Conservation (phyloP, 1,140 invertebrate species). For the Megathymus violae region DNA sequence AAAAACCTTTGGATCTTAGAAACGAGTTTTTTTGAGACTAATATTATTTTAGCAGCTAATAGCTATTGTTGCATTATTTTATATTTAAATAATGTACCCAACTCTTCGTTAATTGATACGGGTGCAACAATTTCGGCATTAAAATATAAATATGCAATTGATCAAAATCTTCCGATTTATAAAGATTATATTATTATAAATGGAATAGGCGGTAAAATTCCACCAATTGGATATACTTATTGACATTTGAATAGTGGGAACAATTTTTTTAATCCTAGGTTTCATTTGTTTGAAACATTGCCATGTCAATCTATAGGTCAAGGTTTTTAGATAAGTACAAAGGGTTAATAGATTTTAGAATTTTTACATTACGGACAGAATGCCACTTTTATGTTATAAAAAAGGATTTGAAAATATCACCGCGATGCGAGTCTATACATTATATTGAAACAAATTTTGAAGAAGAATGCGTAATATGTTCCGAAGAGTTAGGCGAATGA, state of each 20-base stretch:
- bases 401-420: background rate
- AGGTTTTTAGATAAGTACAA: conserved; percentile 2
- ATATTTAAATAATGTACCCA: background rate
- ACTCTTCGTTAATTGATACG: background rate
- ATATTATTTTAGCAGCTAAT: conserved; percentile 1
- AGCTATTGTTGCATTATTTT: background rate
- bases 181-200: background rate
- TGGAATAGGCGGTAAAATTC: conserved; percentile 8
- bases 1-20: background rate
- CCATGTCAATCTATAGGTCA: background rate
- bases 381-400: background rate
- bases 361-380: background rate
- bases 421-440: conserved; percentile 3
- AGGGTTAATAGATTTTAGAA: background rate
- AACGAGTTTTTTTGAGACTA: conserved; percentile 1
- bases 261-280: background rate
- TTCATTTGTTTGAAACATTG: conserved; percentile 2
- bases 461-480: conserved; percentile 16
- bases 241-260: background rate
- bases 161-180: background rate
- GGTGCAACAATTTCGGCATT: background rate
- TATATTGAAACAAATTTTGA: conserved; percentile 10
- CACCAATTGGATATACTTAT: conserved; percentile 6
- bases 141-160: conserved; percentile 2
- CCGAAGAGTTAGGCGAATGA: background rate